Base-by-base conservation (phyloP, 2,888 invertebrate species). In the Drosophila mercatorum region DNA sequence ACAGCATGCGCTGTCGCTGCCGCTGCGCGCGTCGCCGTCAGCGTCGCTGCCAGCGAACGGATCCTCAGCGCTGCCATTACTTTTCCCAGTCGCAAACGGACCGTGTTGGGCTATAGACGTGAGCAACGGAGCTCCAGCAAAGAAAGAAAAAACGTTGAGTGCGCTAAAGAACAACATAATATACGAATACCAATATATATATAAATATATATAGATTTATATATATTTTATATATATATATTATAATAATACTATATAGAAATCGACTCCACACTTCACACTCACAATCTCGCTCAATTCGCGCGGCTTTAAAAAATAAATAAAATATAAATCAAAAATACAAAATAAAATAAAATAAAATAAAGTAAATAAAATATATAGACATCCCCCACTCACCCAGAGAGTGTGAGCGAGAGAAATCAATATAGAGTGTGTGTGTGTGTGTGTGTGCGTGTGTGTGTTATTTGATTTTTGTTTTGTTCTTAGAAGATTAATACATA, bases 91-190 rank as follows among this genome's bases (percentile, higher is more conserved):
- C 90, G 87, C 87, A 91, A 91, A 88, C 91, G 90, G 86, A 90
- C 87, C 91, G 92, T 91, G 91, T 88, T 91, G 90, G 91, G 83
- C 91, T 92, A 90, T 91, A 92, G 92, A 92, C 92, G 92, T 91
- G 81, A 81, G 86, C 71, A 84, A 74, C 86, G 81, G 80, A n/a
- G 74, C 55, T 61, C 72, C 75, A 72, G 38, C 22, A 63, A 80
- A 46, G 6, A 44, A 5, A 22, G 12, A 44, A 46, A 71, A 69
- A 49, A 51, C 63, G 71, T 41, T 66, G 40, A 75, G 65, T 64
- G 61, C 60, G 49, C 40, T 31, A 59, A 49, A 49, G 46, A 46
- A 46, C 36, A 47, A 46, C 36, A 47, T 41, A 55, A 55, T 40
- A 55, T 41, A 55, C 41, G 55, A 55, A 34, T 51, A 51, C 55